Evolutionary conservation across 2,888 invertebrate species (phyloP), one percentile per base, ranked within the genome.

Genomic region (Epistrophella euchroma): DNA sequence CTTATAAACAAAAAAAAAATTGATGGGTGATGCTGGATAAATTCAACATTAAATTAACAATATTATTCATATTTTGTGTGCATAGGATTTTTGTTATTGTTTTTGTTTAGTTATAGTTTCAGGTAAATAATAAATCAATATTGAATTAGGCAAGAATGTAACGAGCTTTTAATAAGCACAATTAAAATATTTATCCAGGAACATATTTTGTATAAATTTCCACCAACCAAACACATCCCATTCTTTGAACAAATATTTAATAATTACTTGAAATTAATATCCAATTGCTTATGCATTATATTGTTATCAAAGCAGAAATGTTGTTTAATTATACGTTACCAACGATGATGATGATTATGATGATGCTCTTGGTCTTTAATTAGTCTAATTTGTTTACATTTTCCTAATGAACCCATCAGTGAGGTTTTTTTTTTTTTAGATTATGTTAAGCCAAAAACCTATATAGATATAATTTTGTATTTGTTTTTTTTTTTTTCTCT

Each of bases 361-460:
- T 22, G 22, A 60, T 40, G 60, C 15, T 60, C 60, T 22, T 43
- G 55, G 28, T 19, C 40, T 70, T 60, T 58, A 76, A 76, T 76
- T 68, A 68, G 43, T 47, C 58, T 76, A 60, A 70, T 76, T 76
- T 68, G 47, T 68, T 70, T 76, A 47, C 68, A 37, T 6, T 40
- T 70, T 28, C 15, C 28, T 70, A 60, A 76, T 50, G 68, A 68
- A 50, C 15, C n/a, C 4, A 25, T 25, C 40, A 60, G 28, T 58
- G 68, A 50, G 50, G 25, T 15, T 15, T 47, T 37, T 50, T 15
- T 15, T 47, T 37, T 50, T 60, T 19, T n/a, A 2, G 5, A 19
- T 1, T 32, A 32, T 10, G 10, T 6, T 17, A 40, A 32, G 19
- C 3, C 35, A 22, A 17, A 17, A 19, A n/a, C 10, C 2, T 2